Conservation (phyloP, 64 coral and sea anemone genomes). For the Montipora capricornis region DNA sequence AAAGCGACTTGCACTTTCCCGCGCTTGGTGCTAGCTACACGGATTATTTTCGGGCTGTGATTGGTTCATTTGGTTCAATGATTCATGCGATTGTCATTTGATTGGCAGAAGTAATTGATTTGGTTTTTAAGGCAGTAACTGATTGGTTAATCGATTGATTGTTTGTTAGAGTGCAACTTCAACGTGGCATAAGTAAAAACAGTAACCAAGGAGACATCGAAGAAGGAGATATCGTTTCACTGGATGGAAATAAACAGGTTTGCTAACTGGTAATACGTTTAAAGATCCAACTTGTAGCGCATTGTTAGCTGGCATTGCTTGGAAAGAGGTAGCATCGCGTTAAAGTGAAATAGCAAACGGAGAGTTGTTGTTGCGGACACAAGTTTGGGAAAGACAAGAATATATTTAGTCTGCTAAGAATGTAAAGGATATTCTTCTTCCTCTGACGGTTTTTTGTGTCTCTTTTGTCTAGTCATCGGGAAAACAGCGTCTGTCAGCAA, state of each 20-base stretch:
- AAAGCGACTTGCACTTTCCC: no score
- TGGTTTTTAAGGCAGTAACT: neutral
- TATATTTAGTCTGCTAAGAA: no score
- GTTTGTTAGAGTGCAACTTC: constrained; percentile 68
- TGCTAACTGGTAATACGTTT: neutral
- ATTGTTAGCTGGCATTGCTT: no score
- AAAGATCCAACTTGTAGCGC: no score
- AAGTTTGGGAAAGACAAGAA: no score
- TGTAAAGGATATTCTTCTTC: neutral
- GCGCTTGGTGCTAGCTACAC: no score
- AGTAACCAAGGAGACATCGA: constrained; percentile 46
- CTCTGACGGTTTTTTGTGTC: neutral
- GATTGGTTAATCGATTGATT: neutral
- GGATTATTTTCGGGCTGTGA: neutral
- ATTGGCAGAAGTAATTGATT: neutral
- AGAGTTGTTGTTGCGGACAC: no score
- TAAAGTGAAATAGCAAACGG: no score
- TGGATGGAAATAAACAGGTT: neutral
- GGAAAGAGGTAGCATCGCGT: no score
- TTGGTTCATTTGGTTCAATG: neutral
- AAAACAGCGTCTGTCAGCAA: constrained; percentile 77
- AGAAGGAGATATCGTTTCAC: constrained; percentile 29
- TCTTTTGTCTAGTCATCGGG: constrained; percentile 25
- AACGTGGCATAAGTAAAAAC: constrained; percentile 63
- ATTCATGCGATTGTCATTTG: neutral